phyloP scores from a whole-genome alignment of 2,888 invertebrate species.

The Cecidostiba fungosa region DNA sequence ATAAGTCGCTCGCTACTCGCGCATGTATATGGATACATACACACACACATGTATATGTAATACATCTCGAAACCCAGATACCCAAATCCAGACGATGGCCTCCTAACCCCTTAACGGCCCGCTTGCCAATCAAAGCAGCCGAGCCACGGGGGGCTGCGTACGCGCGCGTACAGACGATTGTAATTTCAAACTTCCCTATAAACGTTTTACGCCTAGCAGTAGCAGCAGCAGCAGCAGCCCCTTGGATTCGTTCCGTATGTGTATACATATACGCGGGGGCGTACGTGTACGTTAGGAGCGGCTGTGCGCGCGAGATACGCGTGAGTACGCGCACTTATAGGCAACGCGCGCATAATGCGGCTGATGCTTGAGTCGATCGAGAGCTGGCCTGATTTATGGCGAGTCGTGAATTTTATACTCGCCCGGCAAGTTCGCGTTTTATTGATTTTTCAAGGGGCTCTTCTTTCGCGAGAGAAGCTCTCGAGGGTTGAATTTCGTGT shows the following conservation, averaged over 20 bases:
- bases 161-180: neutral
- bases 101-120: slow-evolving; percentile 65
- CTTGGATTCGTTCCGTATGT: slow-evolving; percentile 9
- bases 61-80: slow-evolving; percentile 63
- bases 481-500: neutral
- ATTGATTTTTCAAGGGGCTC: slow-evolving; percentile 44
- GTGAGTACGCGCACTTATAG: slow-evolving; percentile 3
- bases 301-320: slow-evolving; percentile 4
- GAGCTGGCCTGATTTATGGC: slow-evolving; percentile 22
- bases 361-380: neutral
- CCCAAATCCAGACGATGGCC: slow-evolving; percentile 64
- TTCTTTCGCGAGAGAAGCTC: neutral
- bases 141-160: neutral
- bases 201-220: slow-evolving; percentile 31
- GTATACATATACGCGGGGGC: neutral
- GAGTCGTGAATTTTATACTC: slow-evolving; percentile 41
- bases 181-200: slow-evolving; percentile 48
- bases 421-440: slow-evolving; percentile 30
- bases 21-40: neutral
- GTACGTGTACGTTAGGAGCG: neutral
- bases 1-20: neutral
- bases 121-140: slow-evolving; percentile 61
- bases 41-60: no score
- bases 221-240: slow-evolving; percentile 11
- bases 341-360: slow-evolving; percentile 9